Percentiles rank a stretch among this genome's conserved stretches.
Evolutionary conservation across 2,888 invertebrate genomes (phyloP).

Genomic region (Laspeyria flexula): DNA sequence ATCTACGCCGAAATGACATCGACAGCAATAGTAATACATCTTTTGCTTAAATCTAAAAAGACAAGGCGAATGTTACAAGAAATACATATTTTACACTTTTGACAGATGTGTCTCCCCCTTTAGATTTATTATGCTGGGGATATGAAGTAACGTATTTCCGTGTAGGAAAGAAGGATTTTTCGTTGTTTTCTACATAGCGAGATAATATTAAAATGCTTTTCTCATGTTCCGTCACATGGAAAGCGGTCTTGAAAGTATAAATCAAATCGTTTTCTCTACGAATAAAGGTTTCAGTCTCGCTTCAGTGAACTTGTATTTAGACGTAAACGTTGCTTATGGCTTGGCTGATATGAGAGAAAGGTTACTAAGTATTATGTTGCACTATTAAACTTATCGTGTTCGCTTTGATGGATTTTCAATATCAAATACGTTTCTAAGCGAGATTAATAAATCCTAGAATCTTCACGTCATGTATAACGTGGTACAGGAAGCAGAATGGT

Average conservation of each 20-base stretch:
- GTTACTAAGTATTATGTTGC: background rate
- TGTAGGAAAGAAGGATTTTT: conserved; percentile 62
- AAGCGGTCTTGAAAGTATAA: conserved; percentile 62
- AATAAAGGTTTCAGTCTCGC: conserved; percentile 45
- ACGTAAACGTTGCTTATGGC: conserved; percentile 32
- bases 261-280: conserved; percentile 57
- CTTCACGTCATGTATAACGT: too few species aligned
- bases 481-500: too few species aligned
- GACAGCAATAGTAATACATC: conserved; percentile 51
- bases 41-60: conserved; percentile 56
- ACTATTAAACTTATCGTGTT: background rate
- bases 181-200: conserved; percentile 66
- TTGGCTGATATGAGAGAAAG: conserved; percentile 24
- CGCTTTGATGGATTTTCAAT: too few species aligned
- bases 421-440: too few species aligned
- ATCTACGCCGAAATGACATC: conserved; percentile 13
- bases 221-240: conserved; percentile 60
- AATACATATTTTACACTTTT: conserved; percentile 84
- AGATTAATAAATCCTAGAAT: too few species aligned
- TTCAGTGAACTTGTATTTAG: conserved; percentile 35
- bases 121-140: conserved; percentile 78
- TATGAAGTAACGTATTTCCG: conserved; percentile 74
- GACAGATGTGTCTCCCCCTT: conserved; percentile 80
- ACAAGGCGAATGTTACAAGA: conserved; percentile 66
- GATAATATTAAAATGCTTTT: conserved; percentile 70